phyloP scores from a whole-genome alignment of 2,888 invertebrate species.

The Balanococcus diminutus region DNA sequence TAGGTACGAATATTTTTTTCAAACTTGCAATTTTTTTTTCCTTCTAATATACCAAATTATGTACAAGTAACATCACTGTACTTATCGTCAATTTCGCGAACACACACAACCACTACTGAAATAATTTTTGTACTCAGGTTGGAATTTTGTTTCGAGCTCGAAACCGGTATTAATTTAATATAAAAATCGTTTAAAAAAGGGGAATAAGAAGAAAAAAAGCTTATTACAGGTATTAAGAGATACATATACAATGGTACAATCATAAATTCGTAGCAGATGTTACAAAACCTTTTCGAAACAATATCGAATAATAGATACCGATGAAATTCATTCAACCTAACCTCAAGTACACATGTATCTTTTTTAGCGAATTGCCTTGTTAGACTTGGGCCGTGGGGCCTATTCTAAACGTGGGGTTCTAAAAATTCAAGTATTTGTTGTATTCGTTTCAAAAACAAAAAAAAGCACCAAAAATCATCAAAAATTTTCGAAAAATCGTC shows the following conservation, averaged over 20 bases:
- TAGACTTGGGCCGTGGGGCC: too few species aligned
- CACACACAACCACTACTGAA: neutral
- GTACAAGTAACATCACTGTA: neutral
- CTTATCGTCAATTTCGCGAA: constrained; percentile 2
- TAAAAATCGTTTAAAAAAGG: constrained; percentile 43
- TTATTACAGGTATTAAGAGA: constrained; percentile 37
- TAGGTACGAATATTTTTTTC: neutral
- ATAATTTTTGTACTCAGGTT: neutral
- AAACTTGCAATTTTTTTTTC: neutral
- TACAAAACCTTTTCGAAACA: constrained; percentile 46
- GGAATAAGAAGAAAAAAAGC: constrained; percentile 33
- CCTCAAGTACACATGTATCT: neutral
- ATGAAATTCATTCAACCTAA: constrained; percentile 38
- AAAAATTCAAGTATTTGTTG: too few species aligned
- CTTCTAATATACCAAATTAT: neutral
- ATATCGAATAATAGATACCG: constrained; percentile 11
- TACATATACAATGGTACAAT: constrained; percentile 44
- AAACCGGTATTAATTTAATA: constrained; percentile 37
- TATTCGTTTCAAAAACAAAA: too few species aligned
- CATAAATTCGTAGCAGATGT: constrained; percentile 52
- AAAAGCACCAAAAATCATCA: too few species aligned
- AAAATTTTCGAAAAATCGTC: too few species aligned
- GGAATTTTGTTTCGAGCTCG: neutral
- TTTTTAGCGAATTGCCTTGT: neutral
- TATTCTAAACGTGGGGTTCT: too few species aligned